phyloP scores from a whole-genome alignment of 2,888 invertebrate genomes.

The Ectemnius cavifrons region DNA sequence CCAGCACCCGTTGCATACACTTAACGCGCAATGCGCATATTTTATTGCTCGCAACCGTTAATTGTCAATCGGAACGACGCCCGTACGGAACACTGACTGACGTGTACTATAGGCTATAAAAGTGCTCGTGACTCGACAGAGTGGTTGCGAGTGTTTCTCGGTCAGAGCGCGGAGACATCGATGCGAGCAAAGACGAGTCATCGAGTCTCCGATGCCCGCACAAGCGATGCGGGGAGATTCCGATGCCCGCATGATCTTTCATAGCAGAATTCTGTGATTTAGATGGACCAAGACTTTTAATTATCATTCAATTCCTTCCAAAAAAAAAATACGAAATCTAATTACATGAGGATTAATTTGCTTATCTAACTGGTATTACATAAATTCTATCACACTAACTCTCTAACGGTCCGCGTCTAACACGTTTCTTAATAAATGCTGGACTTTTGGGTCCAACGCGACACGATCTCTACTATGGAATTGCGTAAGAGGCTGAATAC shows the following conservation, averaged over 20 bases:
- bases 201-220: slow-evolving; percentile 52
- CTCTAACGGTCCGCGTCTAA: slow-evolving; percentile 38
- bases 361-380: slow-evolving; percentile 13
- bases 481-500: slow-evolving; percentile 48
- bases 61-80: slow-evolving; percentile 28
- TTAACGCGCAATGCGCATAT: neutral
- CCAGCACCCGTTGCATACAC: neutral
- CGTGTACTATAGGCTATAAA: slow-evolving; percentile 20
- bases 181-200: slow-evolving; percentile 12
- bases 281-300: no score
- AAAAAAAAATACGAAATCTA: no score
- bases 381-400: slow-evolving; percentile 28
- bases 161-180: slow-evolving; percentile 24
- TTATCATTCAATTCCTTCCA: no score
- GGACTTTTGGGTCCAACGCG: no score
- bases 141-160: slow-evolving; percentile 28
- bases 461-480: slow-evolving; percentile 5
- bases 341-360: neutral
- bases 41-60: slow-evolving; percentile 32
- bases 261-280: no score
- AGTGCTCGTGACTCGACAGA: slow-evolving; percentile 14
- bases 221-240: neutral
- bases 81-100: slow-evolving; percentile 23
- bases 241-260: neutral
- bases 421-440: no score